Evolutionary conservation across 2,113 vertebrate genomes (phyloP).

Genomic region (Ophiodon elongatus): DNA sequence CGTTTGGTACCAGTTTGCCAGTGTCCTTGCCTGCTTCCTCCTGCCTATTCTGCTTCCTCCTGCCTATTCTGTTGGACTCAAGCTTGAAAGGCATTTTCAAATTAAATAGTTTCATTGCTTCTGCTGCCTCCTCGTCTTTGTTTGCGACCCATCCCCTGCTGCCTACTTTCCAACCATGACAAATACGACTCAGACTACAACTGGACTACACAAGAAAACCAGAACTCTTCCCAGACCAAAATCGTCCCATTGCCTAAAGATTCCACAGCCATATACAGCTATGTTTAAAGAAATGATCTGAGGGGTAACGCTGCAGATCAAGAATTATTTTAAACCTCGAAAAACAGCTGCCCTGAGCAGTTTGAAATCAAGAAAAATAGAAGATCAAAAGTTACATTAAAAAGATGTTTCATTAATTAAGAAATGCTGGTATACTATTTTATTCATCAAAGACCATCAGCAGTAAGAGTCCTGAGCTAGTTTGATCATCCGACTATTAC

Average conservation of each 20-base stretch:
- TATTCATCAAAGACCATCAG: conserved; percentile 63
- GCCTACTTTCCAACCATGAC: background rate
- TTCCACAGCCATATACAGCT: background rate
- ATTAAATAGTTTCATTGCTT: too few relatives aligned
- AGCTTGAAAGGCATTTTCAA: too few relatives aligned
- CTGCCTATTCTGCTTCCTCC: too few relatives aligned
- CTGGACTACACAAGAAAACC: background rate
- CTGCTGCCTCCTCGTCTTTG: background rate
- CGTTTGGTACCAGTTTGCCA: too few relatives aligned
- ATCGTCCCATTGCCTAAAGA: background rate
- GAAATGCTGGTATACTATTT: conserved; percentile 32
- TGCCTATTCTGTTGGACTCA: too few relatives aligned
- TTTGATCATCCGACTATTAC: conserved; percentile 43
- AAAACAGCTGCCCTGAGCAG: background rate
- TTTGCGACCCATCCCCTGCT: background rate
- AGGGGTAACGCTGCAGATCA: background rate
- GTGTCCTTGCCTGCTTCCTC: too few relatives aligned
- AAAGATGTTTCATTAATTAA: conserved; percentile 46
- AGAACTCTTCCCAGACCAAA: background rate
- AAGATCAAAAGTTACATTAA: conserved; percentile 29
- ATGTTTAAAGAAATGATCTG: background rate
- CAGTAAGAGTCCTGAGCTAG: background rate
- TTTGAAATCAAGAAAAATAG: conserved; percentile 22
- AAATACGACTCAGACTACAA: background rate
- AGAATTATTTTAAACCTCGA: background rate